Base-by-base conservation (phyloP, 2,888 invertebrate species). In the Teleogryllus oceanicus region DNA sequence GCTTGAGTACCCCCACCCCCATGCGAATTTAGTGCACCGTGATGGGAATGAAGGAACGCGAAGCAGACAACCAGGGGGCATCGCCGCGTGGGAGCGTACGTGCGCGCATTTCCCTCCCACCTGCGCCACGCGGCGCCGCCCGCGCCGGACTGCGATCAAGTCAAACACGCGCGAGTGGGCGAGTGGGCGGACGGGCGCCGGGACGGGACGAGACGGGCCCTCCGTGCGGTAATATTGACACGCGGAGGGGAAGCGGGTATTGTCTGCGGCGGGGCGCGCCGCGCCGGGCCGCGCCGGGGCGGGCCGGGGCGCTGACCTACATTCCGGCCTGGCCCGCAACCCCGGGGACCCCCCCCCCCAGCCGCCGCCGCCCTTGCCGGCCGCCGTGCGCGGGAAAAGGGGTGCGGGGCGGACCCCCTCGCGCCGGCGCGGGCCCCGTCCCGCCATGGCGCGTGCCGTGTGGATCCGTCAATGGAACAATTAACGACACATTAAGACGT, bases 401-500 rank as follows among this genome's bases (percentile, higher is more conserved):
- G 62, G 62, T 13, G 62, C n/a, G 16, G 16, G 16, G 62, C 4
- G 8, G 62, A 18, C 62, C n/a, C 62, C 62, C 62, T 37, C 37
- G 37, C 37, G 37, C 37, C 37, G 37, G 24, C 37, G 11, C 11
- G 13, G 16, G 62, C 62, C 62, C 62, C 16, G 16, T n/a, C 16
- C 13, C 62, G 13, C 62, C n/a, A 18, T n/a, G 16, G 16, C 16
- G 62, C 62, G 13, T n/a, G 62, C 16, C 62, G n/a, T n/a, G 62
- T 11, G 62, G 62, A 62, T 62, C 62, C 62, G 62, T 62, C 62
- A 62, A 62, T 62, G 62, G 62, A n/a, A 62, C 62, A 62, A 62
- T 62, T 62, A 62, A n/a, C 62, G 62, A 62, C 62, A 62, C 62
- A 62, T 62, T 62, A 62, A 62, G 62, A 62, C 62, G 62, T 62